A percentile compares a stretch with the other conserved stretches of the same genome.
Conservation (phyloP, 2,888 invertebrate genomes). For the Xestia rhomboidea region DNA sequence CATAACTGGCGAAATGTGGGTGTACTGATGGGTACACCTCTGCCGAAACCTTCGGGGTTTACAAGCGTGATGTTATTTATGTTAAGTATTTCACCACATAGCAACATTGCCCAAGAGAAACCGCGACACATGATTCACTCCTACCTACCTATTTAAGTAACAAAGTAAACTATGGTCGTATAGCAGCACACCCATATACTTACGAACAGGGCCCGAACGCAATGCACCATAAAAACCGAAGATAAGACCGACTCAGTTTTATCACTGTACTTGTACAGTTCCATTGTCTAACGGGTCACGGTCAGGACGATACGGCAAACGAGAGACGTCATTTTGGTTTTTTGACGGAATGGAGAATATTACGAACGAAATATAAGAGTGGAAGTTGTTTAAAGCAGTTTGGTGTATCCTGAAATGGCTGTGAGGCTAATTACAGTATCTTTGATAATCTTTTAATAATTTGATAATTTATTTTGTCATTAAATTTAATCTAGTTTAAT, state of each 20-base stretch:
- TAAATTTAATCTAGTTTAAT: too few relatives aligned
- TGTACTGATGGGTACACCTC: too few relatives aligned
- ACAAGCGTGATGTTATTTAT: too few relatives aligned
- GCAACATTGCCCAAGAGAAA: background rate
- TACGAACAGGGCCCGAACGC: slow-evolving; percentile 73
- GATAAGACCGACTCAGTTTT: slow-evolving; percentile 86
- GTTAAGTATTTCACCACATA: background rate
- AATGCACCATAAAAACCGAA: slow-evolving; percentile 85
- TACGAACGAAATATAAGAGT: fast-evolving
- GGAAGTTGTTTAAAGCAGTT: background rate
- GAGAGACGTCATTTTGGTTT: background rate
- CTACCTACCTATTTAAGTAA: slow-evolving; percentile 22
- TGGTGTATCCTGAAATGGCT: background rate
- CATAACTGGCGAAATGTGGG: too few relatives aligned
- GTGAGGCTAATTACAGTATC: background rate
- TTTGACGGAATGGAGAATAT: background rate
- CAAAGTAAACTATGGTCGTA: slow-evolving; percentile 57
- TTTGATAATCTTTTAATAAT: too few relatives aligned
- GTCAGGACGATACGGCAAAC: slow-evolving; percentile 4
- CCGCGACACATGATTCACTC: background rate
- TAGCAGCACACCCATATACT: slow-evolving; percentile 68
- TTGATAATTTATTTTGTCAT: too few relatives aligned
- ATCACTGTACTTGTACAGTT: slow-evolving; percentile 73
- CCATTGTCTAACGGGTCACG: slow-evolving; percentile 64
- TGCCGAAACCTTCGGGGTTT: too few relatives aligned